These are phyloP conservation scores for Sceliomorpha sp. DNA, from an alignment of 2,888 invertebrate genomes.

Conservation along the genomic window DNA sequence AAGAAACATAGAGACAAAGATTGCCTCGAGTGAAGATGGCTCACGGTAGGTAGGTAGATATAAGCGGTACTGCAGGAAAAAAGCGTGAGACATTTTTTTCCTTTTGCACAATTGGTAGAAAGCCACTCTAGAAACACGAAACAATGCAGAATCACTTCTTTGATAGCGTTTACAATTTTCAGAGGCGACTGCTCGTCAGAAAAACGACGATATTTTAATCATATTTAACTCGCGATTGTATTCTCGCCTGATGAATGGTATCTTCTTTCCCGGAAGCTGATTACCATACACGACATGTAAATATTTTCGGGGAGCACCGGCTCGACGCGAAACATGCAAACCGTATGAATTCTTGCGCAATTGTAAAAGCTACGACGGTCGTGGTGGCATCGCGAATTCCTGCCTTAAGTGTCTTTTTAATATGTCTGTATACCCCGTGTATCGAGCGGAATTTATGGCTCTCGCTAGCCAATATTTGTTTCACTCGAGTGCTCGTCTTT, in stretches of 20 bases:
- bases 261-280: too few species aligned
- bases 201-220: too few species aligned
- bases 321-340: conserved; percentile 77
- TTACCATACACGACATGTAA: conserved; percentile 79
- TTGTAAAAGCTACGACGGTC: conserved; percentile 39
- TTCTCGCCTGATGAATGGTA: too few species aligned
- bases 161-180: conserved; percentile 3
- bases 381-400: conserved; percentile 29
- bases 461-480: conserved; percentile 71
- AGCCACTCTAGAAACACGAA: conserved; percentile 29
- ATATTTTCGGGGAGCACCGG: conserved; percentile 78
- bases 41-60: conserved; percentile 22
- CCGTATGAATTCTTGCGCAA: conserved; percentile 68
- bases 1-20: conserved; percentile 15
- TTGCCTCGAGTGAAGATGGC: conserved; percentile 32
- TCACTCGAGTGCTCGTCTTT: conserved; percentile 61
- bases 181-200: too few species aligned
- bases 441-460: conserved; percentile 69
- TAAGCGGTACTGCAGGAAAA: too few species aligned
- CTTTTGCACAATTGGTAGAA: conserved; percentile 56
- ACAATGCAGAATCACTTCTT: conserved; percentile 2
- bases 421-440: conserved; percentile 69
- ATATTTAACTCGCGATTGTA: too few species aligned
- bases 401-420: conserved; percentile 69
- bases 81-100: conserved; percentile 61